Base-by-base conservation (phyloP, 2,113 vertebrate species). In the Varanus komodoensis region DNA sequence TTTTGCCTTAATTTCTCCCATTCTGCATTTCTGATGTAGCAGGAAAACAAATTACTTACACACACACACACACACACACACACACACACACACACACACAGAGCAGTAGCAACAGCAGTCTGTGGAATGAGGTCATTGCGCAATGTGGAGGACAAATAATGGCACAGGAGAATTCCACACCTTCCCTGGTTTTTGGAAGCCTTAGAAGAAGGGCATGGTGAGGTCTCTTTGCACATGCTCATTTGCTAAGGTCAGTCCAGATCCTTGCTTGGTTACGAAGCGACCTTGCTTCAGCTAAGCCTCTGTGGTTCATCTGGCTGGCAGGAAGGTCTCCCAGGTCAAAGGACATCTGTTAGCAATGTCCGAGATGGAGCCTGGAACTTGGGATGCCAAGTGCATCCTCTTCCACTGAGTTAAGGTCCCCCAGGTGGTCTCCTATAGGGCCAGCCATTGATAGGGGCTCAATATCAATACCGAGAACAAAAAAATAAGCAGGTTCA, bases 181-280 rank as follows among this genome's bases (percentile, higher is more conserved):
- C 27, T 8, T 1, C 12, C 9, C 50, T 91, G 84, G 87, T 54
- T 25, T 54, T 27, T 52, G 48, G 87, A 34, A 92, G 67, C 32
- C 69, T 86, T 73, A 83, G 68, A 57, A 88, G 77, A 89, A 34
- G 69, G 87, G 81, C 77, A 91, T 67, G 29, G 83, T 87, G 57
- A 91, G 91, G 29, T 89, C 91, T 93, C 83, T 91, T 89, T 78
- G 69, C 3, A 83, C 0, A 0, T 29, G 50, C 90, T 93, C 89
- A 91, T 94, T 93, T 92, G 89, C 84, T 91, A 87, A 92, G 84
- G 90, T 50, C 88, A 87, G 90, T 92, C 94, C 86, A 91, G 89
- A 92, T 89, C 91, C 89, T 91, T 95, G 89, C 92, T 93, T 96
- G 92, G 75, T 25, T 27, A 48, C 15, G 79, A 81, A 81, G 48